These are phyloP conservation scores for Venusia cambrica DNA, from an alignment of 2,888 invertebrate genomes.

Conservation along the genomic window DNA sequence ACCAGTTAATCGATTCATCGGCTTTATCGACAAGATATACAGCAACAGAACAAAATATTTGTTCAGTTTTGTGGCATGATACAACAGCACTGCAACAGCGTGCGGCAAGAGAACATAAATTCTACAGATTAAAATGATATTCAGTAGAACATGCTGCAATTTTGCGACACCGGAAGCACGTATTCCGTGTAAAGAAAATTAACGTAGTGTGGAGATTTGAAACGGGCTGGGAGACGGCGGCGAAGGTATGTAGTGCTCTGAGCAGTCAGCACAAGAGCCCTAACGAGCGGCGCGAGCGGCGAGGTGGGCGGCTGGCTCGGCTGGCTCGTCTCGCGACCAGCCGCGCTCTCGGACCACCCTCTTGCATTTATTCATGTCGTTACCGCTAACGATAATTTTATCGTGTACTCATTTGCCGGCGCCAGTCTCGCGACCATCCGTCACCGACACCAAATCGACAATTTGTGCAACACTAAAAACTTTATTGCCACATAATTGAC, in stretches of 20 bases:
- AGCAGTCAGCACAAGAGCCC: conserved; percentile 64
- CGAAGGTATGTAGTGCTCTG: conserved; percentile 36
- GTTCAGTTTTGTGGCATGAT: no score
- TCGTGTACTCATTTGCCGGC: conserved; percentile 81
- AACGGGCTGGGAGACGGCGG: conserved; percentile 24
- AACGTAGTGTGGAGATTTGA: conserved; percentile 35
- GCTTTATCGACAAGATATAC: not conserved
- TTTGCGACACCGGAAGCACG: conserved; percentile 21
- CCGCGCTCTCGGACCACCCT: conserved; percentile 65
- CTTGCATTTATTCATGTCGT: conserved; percentile 82
- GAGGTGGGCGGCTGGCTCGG: conserved; percentile 36
- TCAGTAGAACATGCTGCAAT: conserved; percentile 19
- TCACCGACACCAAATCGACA: conserved; percentile 76
- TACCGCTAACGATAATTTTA: conserved; percentile 82
- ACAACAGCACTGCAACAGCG: no score
- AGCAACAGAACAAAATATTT: no score
- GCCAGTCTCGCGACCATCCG: conserved; percentile 76
- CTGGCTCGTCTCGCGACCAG: conserved; percentile 46
- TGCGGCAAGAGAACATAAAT: conserved; percentile 1
- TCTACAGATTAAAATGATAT: conserved; percentile 13
- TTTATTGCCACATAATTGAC: conserved; percentile 78
- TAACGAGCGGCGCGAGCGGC: conserved; percentile 55
- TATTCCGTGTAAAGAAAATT: conserved; percentile 34
- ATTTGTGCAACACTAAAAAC: conserved; percentile 78
- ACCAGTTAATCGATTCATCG: conserved; percentile 3